Percentiles rank a stretch among this genome's conserved stretches.
Evolutionary conservation across 1,140 invertebrate genomes (phyloP).

Genomic region (Marisa cornuarietis): DNA sequence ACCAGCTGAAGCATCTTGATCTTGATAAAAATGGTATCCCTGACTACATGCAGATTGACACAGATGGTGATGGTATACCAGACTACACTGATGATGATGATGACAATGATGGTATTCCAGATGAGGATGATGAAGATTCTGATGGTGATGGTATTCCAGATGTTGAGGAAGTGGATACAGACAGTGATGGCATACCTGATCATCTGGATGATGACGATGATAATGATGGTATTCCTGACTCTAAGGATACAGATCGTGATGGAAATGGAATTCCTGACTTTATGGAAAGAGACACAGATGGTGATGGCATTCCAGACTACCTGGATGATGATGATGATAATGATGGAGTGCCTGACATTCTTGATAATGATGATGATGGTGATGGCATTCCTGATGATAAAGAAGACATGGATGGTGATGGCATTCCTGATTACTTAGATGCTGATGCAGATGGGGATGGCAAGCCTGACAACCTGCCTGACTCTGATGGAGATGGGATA

Average conservation of each 20-base stretch:
- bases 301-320: constrained; percentile 55
- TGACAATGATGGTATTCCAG: constrained; percentile 59
- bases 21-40: constrained; percentile 44
- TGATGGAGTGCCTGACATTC: constrained; percentile 59
- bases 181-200: constrained; percentile 57
- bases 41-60: constrained; percentile 45
- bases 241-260: constrained; percentile 48
- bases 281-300: constrained; percentile 48
- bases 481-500: constrained; percentile 55
- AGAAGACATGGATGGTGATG: constrained; percentile 58
- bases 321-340: constrained; percentile 61
- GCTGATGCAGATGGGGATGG: constrained; percentile 60
- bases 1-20: constrained; percentile 44
- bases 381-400: constrained; percentile 55
- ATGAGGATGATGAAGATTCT: constrained; percentile 51
- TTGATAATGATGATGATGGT: constrained; percentile 52
- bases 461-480: constrained; percentile 49
- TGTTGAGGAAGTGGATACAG: constrained; percentile 43
- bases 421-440: constrained; percentile 61
- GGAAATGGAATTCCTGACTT: constrained; percentile 54
- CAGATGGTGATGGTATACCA: constrained; percentile 52
- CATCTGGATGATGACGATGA: constrained; percentile 54
- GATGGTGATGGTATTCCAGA: constrained; percentile 56
- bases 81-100: constrained; percentile 51
- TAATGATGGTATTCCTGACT: constrained; percentile 55